Evolutionary conservation across 2,113 vertebrate species (phyloP), one percentile per base, ranked within the genome.

Genomic region (Regulus satrapa): DNA sequence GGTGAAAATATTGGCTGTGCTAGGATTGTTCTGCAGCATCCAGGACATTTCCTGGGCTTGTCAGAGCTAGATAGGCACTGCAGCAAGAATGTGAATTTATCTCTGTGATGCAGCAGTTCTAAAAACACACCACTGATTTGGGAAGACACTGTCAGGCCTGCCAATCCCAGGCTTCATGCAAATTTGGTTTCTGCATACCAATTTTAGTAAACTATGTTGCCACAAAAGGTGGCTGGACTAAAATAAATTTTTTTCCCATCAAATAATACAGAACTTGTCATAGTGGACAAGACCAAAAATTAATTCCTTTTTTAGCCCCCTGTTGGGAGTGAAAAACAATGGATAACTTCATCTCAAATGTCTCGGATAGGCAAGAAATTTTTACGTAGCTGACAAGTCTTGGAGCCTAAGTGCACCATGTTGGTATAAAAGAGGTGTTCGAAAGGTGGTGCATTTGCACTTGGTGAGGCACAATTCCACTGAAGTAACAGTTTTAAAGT

Each of bases 11-110:
- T 2, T 89, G 36, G 24, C 58, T 84, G 28, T 74, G 41, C 55
- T 78, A 48, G 56, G 55, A 61, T 87, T 81, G 45, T 64, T 74
- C 63, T 82, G 64, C 67, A 71, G 26, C 52, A 49, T 71, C 55
- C 43, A 15, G 72, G 45, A 52, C 54, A 41, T 85, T 76, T 95
- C 87, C 89, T 87, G 56, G 86, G 90, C 83, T 95, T 96, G 84
- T 95, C 91, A 88, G 51, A 75, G 36, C 52, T 81, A 12, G 83
- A 84, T 31, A 40, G 48, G 41, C 2, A 2, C 48, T 78, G 52
- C 67, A 85, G 66, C 32, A 77, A 90, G 87, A 84, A 40, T 11
- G 21, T 76, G 12, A 46, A 14, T 88, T 94, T 84, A 36, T 52
- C 75, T 82, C 45, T 55, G 6, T 71, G 59, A 78, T 58, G 15